Percentiles rank a stretch among this genome's conserved stretches.
These are phyloP conservation scores for Dicyrtoma fusca DNA, from an alignment of 2,888 invertebrate genomes.

Conservation along the genomic window DNA sequence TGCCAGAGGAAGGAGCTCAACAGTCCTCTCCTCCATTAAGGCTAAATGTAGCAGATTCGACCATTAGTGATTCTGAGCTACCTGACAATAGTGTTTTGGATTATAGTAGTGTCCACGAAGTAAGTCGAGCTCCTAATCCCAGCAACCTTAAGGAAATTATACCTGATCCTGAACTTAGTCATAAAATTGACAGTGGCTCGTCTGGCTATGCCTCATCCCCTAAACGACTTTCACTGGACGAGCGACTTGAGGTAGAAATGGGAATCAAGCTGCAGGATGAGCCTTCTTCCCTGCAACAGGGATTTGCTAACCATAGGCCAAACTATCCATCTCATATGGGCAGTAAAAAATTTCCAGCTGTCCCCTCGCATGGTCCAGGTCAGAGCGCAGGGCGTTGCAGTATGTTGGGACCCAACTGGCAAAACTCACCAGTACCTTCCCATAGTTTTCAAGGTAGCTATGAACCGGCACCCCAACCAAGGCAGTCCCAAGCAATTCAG, in stretches of 20 bases:
- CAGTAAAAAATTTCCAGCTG: conserved; percentile 15
- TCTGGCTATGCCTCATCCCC: conserved; percentile 60
- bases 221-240: conserved; percentile 66
- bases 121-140: background rate
- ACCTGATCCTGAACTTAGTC: background rate
- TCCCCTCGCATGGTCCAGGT: background rate
- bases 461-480: background rate
- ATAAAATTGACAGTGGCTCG: background rate
- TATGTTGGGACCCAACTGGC: background rate
- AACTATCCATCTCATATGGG: background rate
- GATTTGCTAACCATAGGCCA: background rate
- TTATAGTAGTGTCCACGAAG: background rate
- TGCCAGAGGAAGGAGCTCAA: background rate
- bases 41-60: conserved; percentile 64
- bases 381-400: background rate
- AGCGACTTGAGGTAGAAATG: conserved; percentile 66
- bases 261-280: conserved; percentile 59
- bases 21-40: conserved; percentile 60
- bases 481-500: conserved; percentile 54
- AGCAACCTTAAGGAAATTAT: conserved; percentile 33
- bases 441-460: background rate
- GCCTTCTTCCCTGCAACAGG: background rate
- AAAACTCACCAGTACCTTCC: background rate
- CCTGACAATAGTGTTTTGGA: conserved; percentile 41
- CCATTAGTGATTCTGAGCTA: conserved; percentile 64